phyloP scores from a whole-genome alignment of 2,888 invertebrate species.

The Enchytraeus crypticus region DNA sequence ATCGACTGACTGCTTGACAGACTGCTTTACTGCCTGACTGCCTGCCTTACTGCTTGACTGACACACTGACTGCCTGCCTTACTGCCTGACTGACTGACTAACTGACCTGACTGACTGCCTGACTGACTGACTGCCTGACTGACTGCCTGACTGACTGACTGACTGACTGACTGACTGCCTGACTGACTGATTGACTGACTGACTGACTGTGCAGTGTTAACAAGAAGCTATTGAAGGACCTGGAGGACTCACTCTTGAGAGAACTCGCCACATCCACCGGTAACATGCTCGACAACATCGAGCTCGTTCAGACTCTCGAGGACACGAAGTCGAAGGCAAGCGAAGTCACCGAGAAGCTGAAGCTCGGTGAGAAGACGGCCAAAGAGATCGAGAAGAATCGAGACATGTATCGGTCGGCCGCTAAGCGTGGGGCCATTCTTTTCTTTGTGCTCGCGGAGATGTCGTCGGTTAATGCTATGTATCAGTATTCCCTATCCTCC shows the following conservation, averaged over 20 bases:
- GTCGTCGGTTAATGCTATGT: constrained; percentile 80
- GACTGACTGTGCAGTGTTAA: constrained; percentile 58
- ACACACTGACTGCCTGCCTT: background rate
- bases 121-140: background rate
- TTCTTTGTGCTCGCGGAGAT: constrained; percentile 85
- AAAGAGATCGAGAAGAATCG: constrained; percentile 71
- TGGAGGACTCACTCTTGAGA: constrained; percentile 74
- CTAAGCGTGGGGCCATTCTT: constrained; percentile 75
- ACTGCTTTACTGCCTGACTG: too few species aligned
- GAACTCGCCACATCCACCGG: constrained; percentile 78
- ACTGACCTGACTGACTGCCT: background rate
- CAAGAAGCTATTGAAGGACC: constrained; percentile 68
- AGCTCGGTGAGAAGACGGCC: constrained; percentile 65
- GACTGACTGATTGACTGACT: background rate
- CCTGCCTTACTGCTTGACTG: too few species aligned
- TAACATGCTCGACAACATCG: constrained; percentile 84
- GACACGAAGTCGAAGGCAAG: constrained; percentile 78
- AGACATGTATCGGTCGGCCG: constrained; percentile 75
- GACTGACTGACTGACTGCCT: background rate
- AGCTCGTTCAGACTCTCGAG: constrained; percentile 73
- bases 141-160: background rate
- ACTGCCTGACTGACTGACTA: too few species aligned
- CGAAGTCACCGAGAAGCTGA: constrained; percentile 69
- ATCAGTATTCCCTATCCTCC: constrained; percentile 77
- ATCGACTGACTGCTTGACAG: too few species aligned